Base-by-base conservation (phyloP, 1,140 invertebrate genomes). In the Heterodera carotae region DNA sequence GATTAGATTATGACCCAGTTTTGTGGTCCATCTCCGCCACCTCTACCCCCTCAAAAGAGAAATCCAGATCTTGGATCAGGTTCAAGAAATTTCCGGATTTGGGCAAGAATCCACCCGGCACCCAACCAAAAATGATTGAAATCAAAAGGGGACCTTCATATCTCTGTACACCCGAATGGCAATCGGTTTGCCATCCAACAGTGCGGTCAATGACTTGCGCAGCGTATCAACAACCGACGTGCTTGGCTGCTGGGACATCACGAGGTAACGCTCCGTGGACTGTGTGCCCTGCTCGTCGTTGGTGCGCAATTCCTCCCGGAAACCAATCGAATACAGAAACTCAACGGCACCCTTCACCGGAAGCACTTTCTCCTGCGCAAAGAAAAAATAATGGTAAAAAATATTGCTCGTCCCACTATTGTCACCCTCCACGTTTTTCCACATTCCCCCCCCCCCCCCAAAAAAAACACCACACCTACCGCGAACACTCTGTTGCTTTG, bases 91-190 rank as follows among this genome's bases (percentile, higher is more conserved):
- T 10, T 22, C 2, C 33, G 62, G 25, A 27, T 22, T 43, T 18
- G 39, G 25, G 15, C n/a, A 43, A 10, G 0, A 31, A 72, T 76
- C 76, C n/a, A n/a, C n/a, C n/a, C n/a, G n/a, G n/a, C n/a, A n/a
- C n/a, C n/a, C n/a, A n/a, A n/a, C n/a, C n/a, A n/a, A n/a, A n/a
- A n/a, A n/a, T n/a, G n/a, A n/a, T n/a, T n/a, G n/a, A n/a, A n/a
- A n/a, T n/a, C n/a, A n/a, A n/a, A n/a, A n/a, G n/a, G n/a, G 29
- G 36, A 82, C 81, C 71, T 82, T 84, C 18, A 81, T 78, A 71
- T 82, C 82, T 12, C 81, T 48, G 53, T 59, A 84, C 27, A 82
- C 43, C 69, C 83, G 83, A 34, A 79, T 77, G 18, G 43, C 43
- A 15, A 79, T n/a, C 31, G 27, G 6, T 25, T 48, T 33, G 0